These are phyloP conservation scores for Vulpes lagopus DNA, from an alignment of 2,113 vertebrate species.

Conservation along the genomic window DNA sequence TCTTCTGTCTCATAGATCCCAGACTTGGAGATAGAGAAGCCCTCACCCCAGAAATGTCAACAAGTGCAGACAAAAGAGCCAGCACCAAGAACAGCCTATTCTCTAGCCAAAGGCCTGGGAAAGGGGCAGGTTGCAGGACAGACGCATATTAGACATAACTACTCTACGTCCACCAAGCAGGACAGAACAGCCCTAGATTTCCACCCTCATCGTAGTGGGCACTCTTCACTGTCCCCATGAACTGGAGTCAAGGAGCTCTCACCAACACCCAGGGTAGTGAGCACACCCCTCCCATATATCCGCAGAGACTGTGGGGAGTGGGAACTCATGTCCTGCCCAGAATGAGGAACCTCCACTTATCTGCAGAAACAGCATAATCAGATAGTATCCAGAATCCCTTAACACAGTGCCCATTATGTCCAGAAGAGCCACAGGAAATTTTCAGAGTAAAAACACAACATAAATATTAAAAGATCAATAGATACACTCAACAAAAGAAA, in stretches of 20 bases:
- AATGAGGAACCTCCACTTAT: accelerated
- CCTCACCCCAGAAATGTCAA: background rate
- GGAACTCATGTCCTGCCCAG: background rate
- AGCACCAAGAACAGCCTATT: background rate
- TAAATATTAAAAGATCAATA: background rate
- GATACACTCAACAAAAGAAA: background rate
- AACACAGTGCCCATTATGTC: background rate
- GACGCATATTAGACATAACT: accelerated
- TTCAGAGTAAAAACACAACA: background rate
- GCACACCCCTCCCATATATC: background rate
- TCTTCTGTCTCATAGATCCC: background rate
- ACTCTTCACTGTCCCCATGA: accelerated
- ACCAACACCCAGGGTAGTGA: background rate
- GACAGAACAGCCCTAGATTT: too few species aligned
- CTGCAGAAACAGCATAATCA: background rate
- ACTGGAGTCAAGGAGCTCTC: background rate
- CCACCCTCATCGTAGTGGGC: accelerated
- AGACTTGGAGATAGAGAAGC: background rate
- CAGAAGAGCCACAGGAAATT: background rate
- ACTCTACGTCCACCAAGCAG: background rate
- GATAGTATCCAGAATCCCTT: too few species aligned
- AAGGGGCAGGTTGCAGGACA: accelerated
- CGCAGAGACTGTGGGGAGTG: background rate
- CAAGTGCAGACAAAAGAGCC: accelerated
- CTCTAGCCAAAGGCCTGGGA: background rate